phyloP scores from a whole-genome alignment of 2,888 invertebrate genomes.

The Chrysotoxum bicinctum region DNA sequence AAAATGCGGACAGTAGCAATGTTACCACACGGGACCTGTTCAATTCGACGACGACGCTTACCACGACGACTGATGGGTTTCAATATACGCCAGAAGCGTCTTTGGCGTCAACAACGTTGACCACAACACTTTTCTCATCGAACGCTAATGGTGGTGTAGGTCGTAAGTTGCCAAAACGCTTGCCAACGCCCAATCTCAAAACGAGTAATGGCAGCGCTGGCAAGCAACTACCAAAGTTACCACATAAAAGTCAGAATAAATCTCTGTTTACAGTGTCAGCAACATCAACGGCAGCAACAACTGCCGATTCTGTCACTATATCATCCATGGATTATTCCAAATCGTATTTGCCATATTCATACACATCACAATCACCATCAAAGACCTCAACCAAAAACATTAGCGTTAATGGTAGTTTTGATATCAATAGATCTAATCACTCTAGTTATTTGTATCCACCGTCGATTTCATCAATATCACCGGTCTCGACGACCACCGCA shows the following conservation, averaged over 20 bases:
- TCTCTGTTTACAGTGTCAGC: constrained; percentile 35
- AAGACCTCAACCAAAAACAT: constrained; percentile 36
- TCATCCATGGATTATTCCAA: constrained; percentile 52
- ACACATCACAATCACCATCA: constrained; percentile 55
- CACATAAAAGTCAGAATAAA: constrained; percentile 44
- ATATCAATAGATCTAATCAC: constrained; percentile 49
- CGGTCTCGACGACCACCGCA: constrained; percentile 38
- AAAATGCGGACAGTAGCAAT: constrained; percentile 23
- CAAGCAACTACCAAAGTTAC: constrained; percentile 78
- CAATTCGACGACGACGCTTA: constrained; percentile 73
- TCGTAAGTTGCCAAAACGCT: constrained; percentile 77
- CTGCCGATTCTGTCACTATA: constrained; percentile 6
- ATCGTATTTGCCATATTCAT: constrained; percentile 56
- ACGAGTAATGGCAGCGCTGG: constrained; percentile 41
- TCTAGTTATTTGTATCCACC: constrained; percentile 59
- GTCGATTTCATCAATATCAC: constrained; percentile 47
- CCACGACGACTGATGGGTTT: constrained; percentile 77
- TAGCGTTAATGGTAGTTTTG: constrained; percentile 37
- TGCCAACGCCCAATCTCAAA: constrained; percentile 74
- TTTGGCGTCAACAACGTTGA: background rate
- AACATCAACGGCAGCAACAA: constrained; percentile 7
- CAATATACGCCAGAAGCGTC: constrained; percentile 18
- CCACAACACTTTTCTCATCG: constrained; percentile 44
- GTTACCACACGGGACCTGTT: constrained; percentile 50
- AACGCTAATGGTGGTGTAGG: constrained; percentile 54